These are phyloP conservation scores for Jordanella pulchra DNA, from an alignment of 2,797 vertebrate species.

Conservation along the genomic window DNA sequence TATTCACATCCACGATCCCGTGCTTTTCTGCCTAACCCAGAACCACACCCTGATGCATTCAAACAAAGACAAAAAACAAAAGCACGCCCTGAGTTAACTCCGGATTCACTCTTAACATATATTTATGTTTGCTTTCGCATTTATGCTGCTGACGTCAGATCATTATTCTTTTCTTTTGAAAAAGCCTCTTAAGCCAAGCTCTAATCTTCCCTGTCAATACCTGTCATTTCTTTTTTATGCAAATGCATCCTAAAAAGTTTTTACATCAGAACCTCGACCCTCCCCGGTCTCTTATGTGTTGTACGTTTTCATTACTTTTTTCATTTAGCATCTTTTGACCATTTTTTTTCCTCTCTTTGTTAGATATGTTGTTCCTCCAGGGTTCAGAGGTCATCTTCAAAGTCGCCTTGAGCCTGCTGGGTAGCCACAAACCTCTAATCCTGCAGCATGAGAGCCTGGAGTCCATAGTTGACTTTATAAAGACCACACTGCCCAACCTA, in stretches of 20 bases:
- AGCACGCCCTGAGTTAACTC: conserved; percentile 33
- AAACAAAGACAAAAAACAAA: conserved; percentile 32
- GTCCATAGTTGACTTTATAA: conserved; percentile 98
- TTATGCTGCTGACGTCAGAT: conserved; percentile 55
- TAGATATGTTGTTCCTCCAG: conserved; percentile 97
- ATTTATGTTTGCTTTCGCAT: conserved; percentile 52
- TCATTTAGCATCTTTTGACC: neutral
- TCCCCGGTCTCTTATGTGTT: neutral
- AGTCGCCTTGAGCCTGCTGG: conserved; percentile 93
- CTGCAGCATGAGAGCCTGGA: conserved; percentile 96
- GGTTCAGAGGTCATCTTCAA: conserved; percentile 97
- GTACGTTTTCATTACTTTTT: neutral
- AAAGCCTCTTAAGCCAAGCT: conserved; percentile 23
- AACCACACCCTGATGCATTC: conserved; percentile 58
- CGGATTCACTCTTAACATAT: conserved; percentile 27
- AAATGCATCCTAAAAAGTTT: conserved; percentile 2
- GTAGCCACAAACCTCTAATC: conserved; percentile 96
- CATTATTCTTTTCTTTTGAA: conserved; percentile 15
- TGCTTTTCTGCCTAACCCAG: conserved; percentile 42
- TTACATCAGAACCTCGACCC: neutral
- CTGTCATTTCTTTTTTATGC: conserved; percentile 23
- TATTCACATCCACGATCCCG: conserved; percentile 63
- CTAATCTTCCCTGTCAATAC: conserved; percentile 13
- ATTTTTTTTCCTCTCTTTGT: conserved; percentile 22
- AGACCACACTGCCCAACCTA: conserved; percentile 94